These are phyloP conservation scores for Eristalinus aeneus DNA, from an alignment of 2,888 invertebrate species.

Conservation along the genomic window DNA sequence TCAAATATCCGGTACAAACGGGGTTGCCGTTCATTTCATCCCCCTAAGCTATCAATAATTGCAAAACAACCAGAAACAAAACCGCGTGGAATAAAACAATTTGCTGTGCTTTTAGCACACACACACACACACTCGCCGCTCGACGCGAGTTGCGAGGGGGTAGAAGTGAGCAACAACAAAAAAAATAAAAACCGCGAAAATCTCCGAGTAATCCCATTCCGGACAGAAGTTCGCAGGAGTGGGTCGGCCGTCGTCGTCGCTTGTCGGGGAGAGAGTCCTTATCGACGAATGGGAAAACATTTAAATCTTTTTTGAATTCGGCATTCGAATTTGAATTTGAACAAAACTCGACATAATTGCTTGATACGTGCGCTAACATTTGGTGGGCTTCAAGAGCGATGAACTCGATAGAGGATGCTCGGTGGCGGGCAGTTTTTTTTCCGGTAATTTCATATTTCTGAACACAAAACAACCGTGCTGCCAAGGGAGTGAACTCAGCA, in stretches of 20 bases:
- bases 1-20: constrained; percentile 68
- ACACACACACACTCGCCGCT: neutral
- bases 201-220: constrained; percentile 39
- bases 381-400: constrained; percentile 65
- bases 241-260: constrained; percentile 10
- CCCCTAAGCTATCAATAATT: constrained; percentile 70
- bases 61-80: constrained; percentile 71
- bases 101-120: constrained; percentile 69
- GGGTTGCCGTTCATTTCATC: constrained; percentile 66
- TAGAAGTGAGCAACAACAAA: constrained; percentile 8
- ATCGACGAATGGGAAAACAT: constrained; percentile 60
- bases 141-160: neutral
- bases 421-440: constrained; percentile 57
- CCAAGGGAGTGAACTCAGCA: constrained; percentile 62
- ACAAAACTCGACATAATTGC: constrained; percentile 69
- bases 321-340: constrained; percentile 28
- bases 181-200: constrained; percentile 28
- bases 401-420: constrained; percentile 66
- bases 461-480: constrained; percentile 55
- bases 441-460: constrained; percentile 23
- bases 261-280: constrained; percentile 40
- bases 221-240: constrained; percentile 23
- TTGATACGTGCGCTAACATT: constrained; percentile 56
- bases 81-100: constrained; percentile 70
- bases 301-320: constrained; percentile 57